These are phyloP conservation scores for Lagodon rhomboides DNA, from an alignment of 2,797 vertebrate species.

Conservation along the genomic window DNA sequence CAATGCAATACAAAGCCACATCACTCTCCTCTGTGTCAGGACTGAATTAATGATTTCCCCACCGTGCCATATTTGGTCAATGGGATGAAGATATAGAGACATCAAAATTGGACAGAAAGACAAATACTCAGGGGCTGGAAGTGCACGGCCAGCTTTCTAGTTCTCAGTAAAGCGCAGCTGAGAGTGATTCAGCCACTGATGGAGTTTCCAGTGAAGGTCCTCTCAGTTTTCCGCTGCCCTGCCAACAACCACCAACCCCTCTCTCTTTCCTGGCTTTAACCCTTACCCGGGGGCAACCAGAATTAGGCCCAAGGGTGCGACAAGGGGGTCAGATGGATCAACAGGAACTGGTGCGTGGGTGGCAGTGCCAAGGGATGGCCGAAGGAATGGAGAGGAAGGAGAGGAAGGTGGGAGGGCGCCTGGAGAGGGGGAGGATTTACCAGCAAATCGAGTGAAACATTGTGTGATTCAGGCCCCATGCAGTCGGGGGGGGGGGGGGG, in stretches of 20 bases:
- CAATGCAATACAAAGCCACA: neutral
- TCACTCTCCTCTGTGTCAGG: neutral
- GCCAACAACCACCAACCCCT: conserved; percentile 80
- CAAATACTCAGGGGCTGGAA: conserved; percentile 55
- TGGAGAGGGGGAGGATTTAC: conserved; percentile 70
- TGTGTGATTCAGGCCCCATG: conserved; percentile 81
- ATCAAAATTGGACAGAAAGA: conserved; percentile 67
- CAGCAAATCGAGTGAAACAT: conserved; percentile 77
- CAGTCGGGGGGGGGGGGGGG: conserved; percentile 65
- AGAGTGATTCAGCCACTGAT: conserved; percentile 86
- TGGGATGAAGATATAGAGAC: conserved; percentile 59
- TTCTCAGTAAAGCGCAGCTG: conserved; percentile 73
- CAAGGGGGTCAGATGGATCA: conserved; percentile 81
- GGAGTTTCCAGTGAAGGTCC: conserved; percentile 91
- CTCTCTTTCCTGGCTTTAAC: conserved; percentile 75
- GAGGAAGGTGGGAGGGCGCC: conserved; percentile 77
- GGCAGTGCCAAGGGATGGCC: conserved; percentile 82
- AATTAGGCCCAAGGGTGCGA: conserved; percentile 65
- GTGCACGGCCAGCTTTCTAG: conserved; percentile 62
- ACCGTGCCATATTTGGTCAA: conserved; percentile 53
- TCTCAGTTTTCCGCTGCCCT: conserved; percentile 79
- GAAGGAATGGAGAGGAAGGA: conserved; percentile 63
- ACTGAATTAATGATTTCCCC: conserved; percentile 45
- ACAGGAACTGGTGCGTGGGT: conserved; percentile 85
- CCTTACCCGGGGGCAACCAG: conserved; percentile 69